phyloP scores from a whole-genome alignment of 2,797 vertebrate genomes.

The Macroramphosus scolopax region DNA sequence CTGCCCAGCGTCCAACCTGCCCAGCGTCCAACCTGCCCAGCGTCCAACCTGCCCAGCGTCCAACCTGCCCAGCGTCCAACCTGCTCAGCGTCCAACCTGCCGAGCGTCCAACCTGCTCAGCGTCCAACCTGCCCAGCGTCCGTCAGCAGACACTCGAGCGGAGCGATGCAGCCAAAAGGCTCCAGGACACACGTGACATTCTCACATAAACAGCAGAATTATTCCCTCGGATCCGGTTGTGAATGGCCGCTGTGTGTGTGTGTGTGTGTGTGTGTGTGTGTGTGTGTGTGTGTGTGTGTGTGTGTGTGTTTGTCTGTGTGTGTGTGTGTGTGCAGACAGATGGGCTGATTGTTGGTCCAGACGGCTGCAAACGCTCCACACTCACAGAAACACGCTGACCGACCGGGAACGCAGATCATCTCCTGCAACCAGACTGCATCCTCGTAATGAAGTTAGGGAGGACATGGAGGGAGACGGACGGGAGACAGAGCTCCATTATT shows the following conservation, averaged over 20 bases:
- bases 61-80: no score
- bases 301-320: no score
- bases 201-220: constrained; percentile 40
- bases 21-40: no score
- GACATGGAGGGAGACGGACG: constrained; percentile 7
- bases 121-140: constrained; percentile 1
- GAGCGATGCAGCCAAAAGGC: constrained; percentile 14
- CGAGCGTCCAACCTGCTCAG: no score
- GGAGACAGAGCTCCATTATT: constrained; percentile 22
- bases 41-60: no score
- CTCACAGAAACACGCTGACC: constrained; percentile 27
- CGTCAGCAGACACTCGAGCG: background rate
- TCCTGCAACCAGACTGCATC: constrained; percentile 28
- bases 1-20: no score
- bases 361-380: constrained; percentile 31
- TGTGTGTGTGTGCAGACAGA: constrained; percentile 44
- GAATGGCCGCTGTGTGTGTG: constrained; percentile 48
- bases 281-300: constrained; percentile 36
- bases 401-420: constrained; percentile 2
- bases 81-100: no score
- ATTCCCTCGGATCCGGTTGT: constrained; percentile 33
- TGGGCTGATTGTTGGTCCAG: constrained; percentile 38
- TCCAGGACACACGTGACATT: constrained; percentile 39
- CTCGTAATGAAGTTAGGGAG: constrained; percentile 56
- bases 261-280: constrained; percentile 25